Evolutionary conservation across 2,113 vertebrate species (phyloP).

Genomic region (Calyptomena viridis): DNA sequence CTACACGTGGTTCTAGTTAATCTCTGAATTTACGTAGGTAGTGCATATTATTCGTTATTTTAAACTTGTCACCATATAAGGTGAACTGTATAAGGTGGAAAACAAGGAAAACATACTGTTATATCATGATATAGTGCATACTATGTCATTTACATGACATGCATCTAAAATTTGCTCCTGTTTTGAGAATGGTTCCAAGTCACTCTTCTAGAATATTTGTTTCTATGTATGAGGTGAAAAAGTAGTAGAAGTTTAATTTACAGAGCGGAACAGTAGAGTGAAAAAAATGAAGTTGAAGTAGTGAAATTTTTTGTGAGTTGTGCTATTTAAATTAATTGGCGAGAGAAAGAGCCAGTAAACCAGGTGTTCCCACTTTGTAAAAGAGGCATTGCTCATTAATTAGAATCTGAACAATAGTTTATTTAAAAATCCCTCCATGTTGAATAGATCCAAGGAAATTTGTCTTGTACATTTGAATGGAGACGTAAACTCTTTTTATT

Average conservation of each 20-base stretch:
- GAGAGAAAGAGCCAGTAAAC: neutral
- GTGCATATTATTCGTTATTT: neutral
- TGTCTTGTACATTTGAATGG: neutral
- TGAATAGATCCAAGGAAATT: neutral
- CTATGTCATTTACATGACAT: neutral
- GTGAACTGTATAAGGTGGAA: neutral
- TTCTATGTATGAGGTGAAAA: neutral
- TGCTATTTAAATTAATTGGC: neutral
- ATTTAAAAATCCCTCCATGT: neutral
- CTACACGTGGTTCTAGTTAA: neutral
- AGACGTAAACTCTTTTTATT: neutral
- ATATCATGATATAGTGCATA: neutral
- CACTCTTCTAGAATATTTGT: neutral
- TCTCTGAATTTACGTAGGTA: neutral
- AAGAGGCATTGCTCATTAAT: neutral
- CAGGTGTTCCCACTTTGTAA: neutral
- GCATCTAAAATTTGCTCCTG: neutral
- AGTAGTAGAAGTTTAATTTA: neutral
- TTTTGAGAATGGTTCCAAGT: neutral
- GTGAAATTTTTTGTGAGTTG: neutral
- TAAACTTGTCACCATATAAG: neutral
- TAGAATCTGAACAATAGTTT: neutral
- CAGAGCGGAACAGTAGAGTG: neutral
- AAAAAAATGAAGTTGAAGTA: neutral
- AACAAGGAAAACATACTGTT: neutral